A percentile compares a stretch with the other conserved stretches of the same genome.
Conservation (phyloP, 2,797 vertebrate species). For the Spinus olivaceus region DNA sequence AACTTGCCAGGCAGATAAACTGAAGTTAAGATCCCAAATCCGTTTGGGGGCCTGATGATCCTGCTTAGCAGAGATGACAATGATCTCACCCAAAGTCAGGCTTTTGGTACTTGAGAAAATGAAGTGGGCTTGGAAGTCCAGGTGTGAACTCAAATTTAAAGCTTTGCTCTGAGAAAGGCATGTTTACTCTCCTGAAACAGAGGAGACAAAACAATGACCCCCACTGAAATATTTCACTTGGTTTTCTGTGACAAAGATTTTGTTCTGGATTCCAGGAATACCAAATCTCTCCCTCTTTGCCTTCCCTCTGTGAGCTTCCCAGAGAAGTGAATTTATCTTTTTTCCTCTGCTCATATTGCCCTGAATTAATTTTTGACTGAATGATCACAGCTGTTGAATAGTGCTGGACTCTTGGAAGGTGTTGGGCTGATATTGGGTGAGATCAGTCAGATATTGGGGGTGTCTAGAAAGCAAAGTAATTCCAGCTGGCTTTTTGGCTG, state of each 20-base stretch:
- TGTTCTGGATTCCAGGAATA: neutral
- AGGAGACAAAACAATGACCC: neutral
- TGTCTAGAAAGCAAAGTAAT: neutral
- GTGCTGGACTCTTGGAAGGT: neutral
- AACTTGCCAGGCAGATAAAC: slow-evolving; percentile 28
- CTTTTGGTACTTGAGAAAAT: neutral
- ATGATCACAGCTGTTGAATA: neutral
- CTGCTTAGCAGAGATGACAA: neutral
- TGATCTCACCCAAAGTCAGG: neutral
- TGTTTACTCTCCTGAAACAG: neutral
- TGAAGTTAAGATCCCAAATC: slow-evolving; percentile 28
- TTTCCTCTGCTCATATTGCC: neutral
- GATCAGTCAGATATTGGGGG: neutral
- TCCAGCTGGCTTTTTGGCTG: neutral
- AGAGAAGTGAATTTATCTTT: neutral
- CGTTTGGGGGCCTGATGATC: neutral
- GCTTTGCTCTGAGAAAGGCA: neutral
- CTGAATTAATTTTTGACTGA: neutral
- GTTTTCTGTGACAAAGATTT: neutral
- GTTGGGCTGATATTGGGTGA: neutral
- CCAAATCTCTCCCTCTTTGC: neutral
- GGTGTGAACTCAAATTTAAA: neutral
- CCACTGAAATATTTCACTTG: neutral
- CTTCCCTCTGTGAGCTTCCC: neutral
- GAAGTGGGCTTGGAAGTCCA: neutral